These are phyloP conservation scores for Prinia subflava DNA, from an alignment of 2,113 vertebrate species.

Conservation along the genomic window DNA sequence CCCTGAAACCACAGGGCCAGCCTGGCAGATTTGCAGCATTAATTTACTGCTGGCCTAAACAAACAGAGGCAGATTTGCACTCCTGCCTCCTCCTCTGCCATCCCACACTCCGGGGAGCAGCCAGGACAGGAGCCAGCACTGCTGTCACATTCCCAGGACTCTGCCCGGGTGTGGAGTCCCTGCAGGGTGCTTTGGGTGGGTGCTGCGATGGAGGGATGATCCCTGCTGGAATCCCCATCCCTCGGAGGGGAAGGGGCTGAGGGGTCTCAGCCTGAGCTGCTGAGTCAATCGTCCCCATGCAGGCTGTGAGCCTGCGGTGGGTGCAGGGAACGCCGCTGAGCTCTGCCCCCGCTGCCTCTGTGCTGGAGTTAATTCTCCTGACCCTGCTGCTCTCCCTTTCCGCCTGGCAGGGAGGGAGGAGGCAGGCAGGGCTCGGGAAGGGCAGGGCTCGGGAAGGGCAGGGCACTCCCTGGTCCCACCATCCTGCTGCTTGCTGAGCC, in stretches of 20 bases:
- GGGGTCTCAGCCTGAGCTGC: not conserved
- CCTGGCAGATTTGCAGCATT: slow-evolving; percentile 7
- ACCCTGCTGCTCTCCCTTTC: not conserved
- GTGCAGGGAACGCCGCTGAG: not conserved
- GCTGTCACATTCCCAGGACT: rapidly evolving
- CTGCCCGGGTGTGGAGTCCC: not conserved
- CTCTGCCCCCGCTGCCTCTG: not conserved
- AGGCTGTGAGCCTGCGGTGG: not conserved
- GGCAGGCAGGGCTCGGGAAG: not conserved
- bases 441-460: not conserved
- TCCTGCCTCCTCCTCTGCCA: not conserved
- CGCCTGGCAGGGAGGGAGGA: not conserved
- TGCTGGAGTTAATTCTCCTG: not conserved
- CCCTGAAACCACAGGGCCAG: slow-evolving; percentile 14
- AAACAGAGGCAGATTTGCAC: not conserved
- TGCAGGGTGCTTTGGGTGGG: not conserved
- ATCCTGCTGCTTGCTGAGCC: not conserved
- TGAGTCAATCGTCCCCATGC: not conserved
- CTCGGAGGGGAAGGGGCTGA: not conserved
- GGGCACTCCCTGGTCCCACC: not conserved
- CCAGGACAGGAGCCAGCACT: not conserved
- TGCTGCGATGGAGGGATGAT: not conserved
- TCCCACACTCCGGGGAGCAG: not conserved
- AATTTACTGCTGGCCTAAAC: slow-evolving; percentile 11
- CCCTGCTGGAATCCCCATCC: not conserved